phyloP scores from a whole-genome alignment of 1,140 invertebrate genomes.

The Dendroctonus valens region DNA sequence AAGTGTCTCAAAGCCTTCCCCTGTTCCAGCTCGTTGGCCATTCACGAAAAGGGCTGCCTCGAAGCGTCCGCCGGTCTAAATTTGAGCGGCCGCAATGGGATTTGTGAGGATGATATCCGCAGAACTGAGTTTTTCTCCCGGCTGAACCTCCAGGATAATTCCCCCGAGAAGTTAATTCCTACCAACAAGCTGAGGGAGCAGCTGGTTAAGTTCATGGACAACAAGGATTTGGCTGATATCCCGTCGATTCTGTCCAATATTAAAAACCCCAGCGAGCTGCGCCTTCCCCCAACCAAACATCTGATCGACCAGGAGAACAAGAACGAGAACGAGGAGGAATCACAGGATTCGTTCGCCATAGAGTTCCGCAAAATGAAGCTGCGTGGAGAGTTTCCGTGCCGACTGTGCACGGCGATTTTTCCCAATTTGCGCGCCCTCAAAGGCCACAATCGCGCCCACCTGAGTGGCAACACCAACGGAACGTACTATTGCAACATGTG shows the following conservation, averaged over 20 bases:
- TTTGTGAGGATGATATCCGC: constrained; percentile 56
- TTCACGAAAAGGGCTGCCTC: constrained; percentile 62
- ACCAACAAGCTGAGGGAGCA: constrained; percentile 37
- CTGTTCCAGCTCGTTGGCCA: constrained; percentile 66
- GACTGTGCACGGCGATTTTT: constrained; percentile 79
- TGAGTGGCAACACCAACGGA: constrained; percentile 65
- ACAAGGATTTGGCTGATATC: constrained; percentile 78
- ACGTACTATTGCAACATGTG: constrained; percentile 93
- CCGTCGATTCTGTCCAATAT: constrained; percentile 76
- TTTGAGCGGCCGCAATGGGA: constrained; percentile 35
- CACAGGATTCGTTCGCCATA: constrained; percentile 75
- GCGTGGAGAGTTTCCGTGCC: constrained; percentile 84
- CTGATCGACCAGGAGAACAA: constrained; percentile 38
- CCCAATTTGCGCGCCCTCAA: constrained; percentile 87
- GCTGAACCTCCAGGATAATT: constrained; percentile 71
- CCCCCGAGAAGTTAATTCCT: constrained; percentile 44
- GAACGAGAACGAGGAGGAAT: constrained; percentile 67
- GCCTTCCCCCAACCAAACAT: constrained; percentile 49
- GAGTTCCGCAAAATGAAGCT: constrained; percentile 83
- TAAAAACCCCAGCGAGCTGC: constrained; percentile 53
- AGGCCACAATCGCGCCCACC: constrained; percentile 80
- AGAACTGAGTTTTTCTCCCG: constrained; percentile 79
- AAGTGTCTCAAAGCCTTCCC: constrained; percentile 74
- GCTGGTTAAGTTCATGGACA: constrained; percentile 46
- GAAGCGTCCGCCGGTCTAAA: constrained; percentile 39